Evolutionary conservation across 92 coral and sea anemone genomes (phyloP).

Genomic region (Phymanthus crucifer): DNA sequence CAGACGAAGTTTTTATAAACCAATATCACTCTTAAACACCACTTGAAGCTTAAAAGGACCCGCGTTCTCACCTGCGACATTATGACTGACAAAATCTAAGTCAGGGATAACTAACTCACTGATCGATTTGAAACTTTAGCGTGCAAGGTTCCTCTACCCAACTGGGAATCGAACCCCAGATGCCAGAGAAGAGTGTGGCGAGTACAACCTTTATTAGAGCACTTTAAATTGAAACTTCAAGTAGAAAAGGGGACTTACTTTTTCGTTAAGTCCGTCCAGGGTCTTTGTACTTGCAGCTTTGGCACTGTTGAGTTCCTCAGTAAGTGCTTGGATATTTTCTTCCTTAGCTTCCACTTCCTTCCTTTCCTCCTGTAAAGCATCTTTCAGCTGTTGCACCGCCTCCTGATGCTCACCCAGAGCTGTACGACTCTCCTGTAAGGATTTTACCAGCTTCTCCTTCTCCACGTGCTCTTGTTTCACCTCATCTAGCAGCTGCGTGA

Average conservation of each 20-base stretch:
- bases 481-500: slow-evolving; percentile 54
- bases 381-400: slow-evolving; percentile 34
- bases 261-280: slow-evolving; percentile 28
- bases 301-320: slow-evolving; percentile 63
- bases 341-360: slow-evolving; percentile 45
- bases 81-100: too few relatives aligned
- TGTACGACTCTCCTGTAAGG: slow-evolving; percentile 50
- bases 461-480: slow-evolving; percentile 34
- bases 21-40: too few relatives aligned
- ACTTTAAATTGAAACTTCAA: too few relatives aligned
- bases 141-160: too few relatives aligned
- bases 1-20: not conserved
- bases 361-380: slow-evolving; percentile 40
- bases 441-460: slow-evolving; percentile 46
- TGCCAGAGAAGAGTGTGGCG: too few relatives aligned
- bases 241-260: slow-evolving; percentile 32
- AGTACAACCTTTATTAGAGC: too few relatives aligned
- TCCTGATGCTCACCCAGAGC: slow-evolving; percentile 29
- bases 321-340: slow-evolving; percentile 60
- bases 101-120: too few relatives aligned
- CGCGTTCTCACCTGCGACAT: too few relatives aligned
- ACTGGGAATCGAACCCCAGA: too few relatives aligned
- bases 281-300: slow-evolving; percentile 38
- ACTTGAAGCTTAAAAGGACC: too few relatives aligned
- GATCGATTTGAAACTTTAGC: too few relatives aligned